A percentile compares a stretch with the other conserved stretches of the same genome.
Conservation (phyloP, 2,113 vertebrate genomes). For the Myotis yumanensis region DNA sequence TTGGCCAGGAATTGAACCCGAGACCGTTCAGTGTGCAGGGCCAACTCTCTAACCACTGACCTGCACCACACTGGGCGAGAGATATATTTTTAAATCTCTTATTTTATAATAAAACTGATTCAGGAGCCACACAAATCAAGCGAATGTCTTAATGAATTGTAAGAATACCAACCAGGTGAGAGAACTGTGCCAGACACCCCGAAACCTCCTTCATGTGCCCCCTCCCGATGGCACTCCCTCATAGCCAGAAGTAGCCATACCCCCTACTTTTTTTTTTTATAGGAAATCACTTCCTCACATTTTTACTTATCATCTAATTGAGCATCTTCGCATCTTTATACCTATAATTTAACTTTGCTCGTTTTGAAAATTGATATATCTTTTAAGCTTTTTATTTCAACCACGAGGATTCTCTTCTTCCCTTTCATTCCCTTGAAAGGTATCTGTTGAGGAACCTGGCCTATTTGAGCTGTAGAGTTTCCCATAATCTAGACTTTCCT, state of each 20-base stretch:
- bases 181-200: background rate
- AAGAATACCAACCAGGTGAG: background rate
- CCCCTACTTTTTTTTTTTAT: background rate
- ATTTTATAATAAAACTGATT: conserved; percentile 18
- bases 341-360: background rate
- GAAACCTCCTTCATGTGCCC: background rate
- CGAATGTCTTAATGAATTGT: conserved; percentile 1
- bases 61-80: background rate
- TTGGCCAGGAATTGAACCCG: no score
- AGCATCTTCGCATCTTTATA: background rate
- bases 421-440: background rate
- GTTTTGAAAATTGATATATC: background rate
- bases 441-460: background rate
- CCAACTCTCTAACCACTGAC: no score
- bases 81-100: background rate
- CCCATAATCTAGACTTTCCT: background rate
- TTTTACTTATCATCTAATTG: background rate
- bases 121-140: background rate
- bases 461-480: background rate
- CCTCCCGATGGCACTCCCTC: background rate
- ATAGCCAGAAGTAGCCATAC: background rate
- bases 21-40: no score
- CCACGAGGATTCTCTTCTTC: background rate
- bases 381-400: background rate
- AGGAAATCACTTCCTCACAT: background rate